Conservation (phyloP, 1,140 invertebrate species). For the Heterodera carotae region DNA sequence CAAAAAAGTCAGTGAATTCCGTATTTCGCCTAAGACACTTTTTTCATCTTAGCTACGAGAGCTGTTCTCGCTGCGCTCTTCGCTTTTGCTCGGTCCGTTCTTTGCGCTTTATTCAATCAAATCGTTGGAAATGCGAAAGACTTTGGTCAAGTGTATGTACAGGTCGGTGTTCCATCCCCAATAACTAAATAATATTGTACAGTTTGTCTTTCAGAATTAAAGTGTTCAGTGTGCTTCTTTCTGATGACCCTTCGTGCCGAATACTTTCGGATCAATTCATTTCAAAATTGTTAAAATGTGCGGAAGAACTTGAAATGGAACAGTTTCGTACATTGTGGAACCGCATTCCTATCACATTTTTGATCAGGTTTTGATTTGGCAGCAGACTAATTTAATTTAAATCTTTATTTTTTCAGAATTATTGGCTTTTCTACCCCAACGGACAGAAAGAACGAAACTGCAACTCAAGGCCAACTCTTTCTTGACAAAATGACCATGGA, state of each 20-base stretch:
- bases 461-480: background rate
- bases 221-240: conserved; percentile 20
- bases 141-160: conserved; percentile 23
- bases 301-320: conserved; percentile 7
- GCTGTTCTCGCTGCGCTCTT: conserved; percentile 17
- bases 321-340: conserved; percentile 25
- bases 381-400: background rate
- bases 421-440: conserved; percentile 3
- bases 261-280: conserved; percentile 4
- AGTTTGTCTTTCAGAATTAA: background rate
- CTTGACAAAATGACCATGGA: conserved; percentile 23
- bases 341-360: conserved; percentile 15
- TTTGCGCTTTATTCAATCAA: conserved; percentile 22
- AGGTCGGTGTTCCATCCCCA: background rate
- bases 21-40: no score
- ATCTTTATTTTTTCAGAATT: background rate
- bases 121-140: conserved; percentile 24
- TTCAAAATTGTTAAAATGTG: background rate
- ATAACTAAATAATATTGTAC: background rate
- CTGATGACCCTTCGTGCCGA: conserved; percentile 10
- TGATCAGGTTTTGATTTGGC: conserved; percentile 13
- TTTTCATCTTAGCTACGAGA: conserved; percentile 16
- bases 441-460: background rate
- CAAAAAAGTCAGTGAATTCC: no score
- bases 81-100: conserved; percentile 15